A percentile compares a stretch with the other conserved stretches of the same genome.
Conservation (phyloP, 2,888 invertebrate species). For the Tiliacea aurago region DNA sequence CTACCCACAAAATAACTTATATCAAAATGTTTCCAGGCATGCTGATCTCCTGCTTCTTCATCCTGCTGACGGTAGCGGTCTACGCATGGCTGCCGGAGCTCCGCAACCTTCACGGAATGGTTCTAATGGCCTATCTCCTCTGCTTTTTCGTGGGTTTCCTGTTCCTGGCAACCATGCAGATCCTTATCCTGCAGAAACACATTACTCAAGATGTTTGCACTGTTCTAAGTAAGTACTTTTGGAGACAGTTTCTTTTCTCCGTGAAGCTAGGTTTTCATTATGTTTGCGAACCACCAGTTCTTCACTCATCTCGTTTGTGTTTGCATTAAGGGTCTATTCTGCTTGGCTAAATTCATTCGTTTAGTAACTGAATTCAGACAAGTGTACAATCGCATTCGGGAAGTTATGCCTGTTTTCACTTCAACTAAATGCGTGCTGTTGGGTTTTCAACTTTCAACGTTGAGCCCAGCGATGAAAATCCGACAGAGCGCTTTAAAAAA, state of each 20-base stretch:
- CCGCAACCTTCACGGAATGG: slow-evolving; percentile 93
- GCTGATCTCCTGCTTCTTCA: slow-evolving; percentile 94
- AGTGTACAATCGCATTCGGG: neutral
- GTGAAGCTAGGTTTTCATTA: too few species aligned
- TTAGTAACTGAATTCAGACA: neutral
- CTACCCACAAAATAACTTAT: neutral
- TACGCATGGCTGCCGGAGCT: slow-evolving; percentile 93
- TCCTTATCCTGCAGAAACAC: slow-evolving; percentile 71
- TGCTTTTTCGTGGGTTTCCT: slow-evolving; percentile 92
- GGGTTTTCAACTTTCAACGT: too few species aligned
- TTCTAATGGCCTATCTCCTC: slow-evolving; percentile 93
- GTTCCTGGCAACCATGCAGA: slow-evolving; percentile 89
- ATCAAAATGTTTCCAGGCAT: slow-evolving; percentile 88
- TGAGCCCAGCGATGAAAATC: neutral
- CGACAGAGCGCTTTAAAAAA: too few species aligned
- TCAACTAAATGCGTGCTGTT: neutral
- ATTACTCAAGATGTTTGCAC: slow-evolving; percentile 66
- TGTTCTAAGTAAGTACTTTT: slow-evolving; percentile 74
- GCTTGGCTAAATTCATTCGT: neutral
- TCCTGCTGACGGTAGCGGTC: slow-evolving; percentile 93
- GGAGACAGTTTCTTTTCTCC: neutral
- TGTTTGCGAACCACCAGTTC: neutral
- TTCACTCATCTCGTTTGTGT: neutral
- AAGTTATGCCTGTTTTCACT: neutral
- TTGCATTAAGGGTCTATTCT: neutral